Conservation (phyloP, 2,888 invertebrate genomes). For the Leptogaster cylindrica region DNA sequence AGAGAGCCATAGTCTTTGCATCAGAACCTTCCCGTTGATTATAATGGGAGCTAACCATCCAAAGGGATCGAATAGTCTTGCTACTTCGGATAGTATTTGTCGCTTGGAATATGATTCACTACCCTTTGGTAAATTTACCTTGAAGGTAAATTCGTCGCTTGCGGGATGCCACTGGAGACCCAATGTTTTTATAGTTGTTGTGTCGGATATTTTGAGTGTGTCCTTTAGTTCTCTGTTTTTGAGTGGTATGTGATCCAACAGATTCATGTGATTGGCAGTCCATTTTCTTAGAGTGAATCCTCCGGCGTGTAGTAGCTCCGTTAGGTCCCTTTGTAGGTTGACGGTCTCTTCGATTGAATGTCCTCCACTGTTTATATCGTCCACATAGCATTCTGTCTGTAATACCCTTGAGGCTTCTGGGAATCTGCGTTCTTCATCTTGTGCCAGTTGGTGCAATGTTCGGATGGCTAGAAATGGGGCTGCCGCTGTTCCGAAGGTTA, state of each 20-base stretch:
- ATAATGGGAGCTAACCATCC: conserved; percentile 44
- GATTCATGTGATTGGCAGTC: not conserved
- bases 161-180: not conserved
- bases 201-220: not conserved
- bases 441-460: not conserved
- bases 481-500: not conserved
- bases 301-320: not conserved
- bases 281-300: not conserved
- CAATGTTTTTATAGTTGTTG: not conserved
- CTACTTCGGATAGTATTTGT: conserved; percentile 40
- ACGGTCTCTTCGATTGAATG: no score
- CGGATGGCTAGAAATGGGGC: not conserved
- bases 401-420: no score
- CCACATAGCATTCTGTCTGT: not conserved
- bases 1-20: conserved; percentile 44
- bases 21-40: conserved; percentile 42
- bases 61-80: conserved; percentile 45
- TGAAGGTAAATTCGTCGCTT: not conserved
- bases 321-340: not conserved
- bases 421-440: not conserved
- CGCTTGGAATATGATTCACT: no score
- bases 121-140: not conserved
- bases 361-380: not conserved
- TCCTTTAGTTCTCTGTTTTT: not conserved
- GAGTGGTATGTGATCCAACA: not conserved